These are phyloP conservation scores for Engystomops pustulosus DNA, from an alignment of 2,113 vertebrate genomes.

Conservation along the genomic window DNA sequence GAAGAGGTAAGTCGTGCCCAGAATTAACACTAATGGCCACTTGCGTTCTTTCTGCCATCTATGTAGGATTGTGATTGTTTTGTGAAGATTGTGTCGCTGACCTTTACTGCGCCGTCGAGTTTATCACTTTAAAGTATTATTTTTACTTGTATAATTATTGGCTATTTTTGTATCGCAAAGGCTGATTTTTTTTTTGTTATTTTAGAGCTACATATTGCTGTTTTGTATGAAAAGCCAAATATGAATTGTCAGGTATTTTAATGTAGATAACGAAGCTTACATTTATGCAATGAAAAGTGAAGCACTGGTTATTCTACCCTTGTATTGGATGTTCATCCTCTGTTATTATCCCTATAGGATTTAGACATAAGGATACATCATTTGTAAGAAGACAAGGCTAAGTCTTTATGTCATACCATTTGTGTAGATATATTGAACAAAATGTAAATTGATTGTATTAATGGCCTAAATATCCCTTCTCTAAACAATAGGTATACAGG, in stretches of 20 bases:
- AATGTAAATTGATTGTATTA: too few relatives aligned
- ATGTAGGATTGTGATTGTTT: not conserved
- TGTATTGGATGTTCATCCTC: not conserved
- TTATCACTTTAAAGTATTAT: slow-evolving; percentile 28
- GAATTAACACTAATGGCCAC: slow-evolving; percentile 18
- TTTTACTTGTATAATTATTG: slow-evolving; percentile 20
- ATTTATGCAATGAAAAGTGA: not conserved
- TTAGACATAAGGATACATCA: not conserved
- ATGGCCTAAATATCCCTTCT: not conserved
- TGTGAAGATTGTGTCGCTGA: not conserved
- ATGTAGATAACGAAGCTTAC: not conserved
- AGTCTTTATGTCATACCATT: too few relatives aligned
- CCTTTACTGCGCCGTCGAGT: not conserved
- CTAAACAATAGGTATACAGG: too few relatives aligned
- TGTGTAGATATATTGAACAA: too few relatives aligned
- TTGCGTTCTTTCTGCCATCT: not conserved
- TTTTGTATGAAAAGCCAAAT: not conserved
- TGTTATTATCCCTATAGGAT: not conserved
- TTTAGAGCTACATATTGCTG: not conserved
- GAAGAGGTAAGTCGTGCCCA: not conserved
- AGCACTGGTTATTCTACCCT: not conserved
- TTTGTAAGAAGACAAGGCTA: not conserved
- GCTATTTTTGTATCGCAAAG: slow-evolving; percentile 34
- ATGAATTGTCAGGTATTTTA: slow-evolving; percentile 17
- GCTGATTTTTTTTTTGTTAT: not conserved